These are phyloP conservation scores for Tamandua tetradactyla DNA, from an alignment of 2,797 vertebrate genomes.

Conservation along the genomic window DNA sequence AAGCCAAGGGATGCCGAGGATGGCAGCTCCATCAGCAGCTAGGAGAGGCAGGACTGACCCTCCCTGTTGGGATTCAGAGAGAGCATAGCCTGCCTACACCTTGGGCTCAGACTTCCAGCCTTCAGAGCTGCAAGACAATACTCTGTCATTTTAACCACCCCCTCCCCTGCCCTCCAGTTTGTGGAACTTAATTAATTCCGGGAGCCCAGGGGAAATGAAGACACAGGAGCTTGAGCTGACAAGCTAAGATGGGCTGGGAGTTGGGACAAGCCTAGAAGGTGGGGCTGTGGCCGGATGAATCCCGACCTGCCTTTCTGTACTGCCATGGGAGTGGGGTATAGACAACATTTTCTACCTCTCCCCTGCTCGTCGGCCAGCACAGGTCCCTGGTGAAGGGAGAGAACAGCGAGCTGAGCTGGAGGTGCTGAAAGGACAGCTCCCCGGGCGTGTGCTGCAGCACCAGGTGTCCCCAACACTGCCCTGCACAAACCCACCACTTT, in stretches of 20 bases:
- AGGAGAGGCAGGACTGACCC: too few relatives aligned
- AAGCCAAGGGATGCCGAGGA: too few relatives aligned
- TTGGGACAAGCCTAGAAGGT: not conserved
- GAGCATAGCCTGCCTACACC: too few relatives aligned
- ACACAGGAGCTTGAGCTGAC: not conserved
- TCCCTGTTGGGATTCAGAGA: too few relatives aligned
- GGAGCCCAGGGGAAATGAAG: too few relatives aligned
- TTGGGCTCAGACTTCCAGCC: too few relatives aligned
- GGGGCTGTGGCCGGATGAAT: not conserved
- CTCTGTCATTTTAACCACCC: too few relatives aligned
- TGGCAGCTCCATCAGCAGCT: too few relatives aligned
- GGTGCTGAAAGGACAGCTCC: constrained; percentile 58
- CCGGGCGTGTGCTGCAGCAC: fast-evolving
- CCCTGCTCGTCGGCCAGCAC: not conserved
- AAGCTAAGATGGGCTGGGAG: not conserved
- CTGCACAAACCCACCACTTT: not conserved
- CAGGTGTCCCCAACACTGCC: fast-evolving
- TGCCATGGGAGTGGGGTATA: fast-evolving
- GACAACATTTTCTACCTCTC: not conserved
- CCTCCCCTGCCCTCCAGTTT: too few relatives aligned
- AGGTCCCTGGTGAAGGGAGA: not conserved
- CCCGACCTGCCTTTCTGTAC: fast-evolving
- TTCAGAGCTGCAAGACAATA: too few relatives aligned
- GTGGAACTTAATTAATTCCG: too few relatives aligned
- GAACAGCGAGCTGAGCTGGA: fast-evolving